A percentile compares a stretch with the other conserved stretches of the same genome.
These are phyloP conservation scores for Melanocharis versteri DNA, from an alignment of 2,113 vertebrate genomes.

Conservation along the genomic window DNA sequence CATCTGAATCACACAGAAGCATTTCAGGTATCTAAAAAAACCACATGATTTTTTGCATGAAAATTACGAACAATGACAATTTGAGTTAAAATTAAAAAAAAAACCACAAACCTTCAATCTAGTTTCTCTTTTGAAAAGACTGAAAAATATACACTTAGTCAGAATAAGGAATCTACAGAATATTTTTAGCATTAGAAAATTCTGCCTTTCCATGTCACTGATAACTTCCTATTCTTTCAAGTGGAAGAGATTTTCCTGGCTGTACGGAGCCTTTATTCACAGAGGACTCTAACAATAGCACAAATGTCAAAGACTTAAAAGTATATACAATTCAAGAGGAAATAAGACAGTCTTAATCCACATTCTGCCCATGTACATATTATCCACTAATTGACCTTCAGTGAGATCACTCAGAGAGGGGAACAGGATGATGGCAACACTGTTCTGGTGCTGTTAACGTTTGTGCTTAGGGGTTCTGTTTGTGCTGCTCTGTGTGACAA, in stretches of 20 bases:
- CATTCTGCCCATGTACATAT: not conserved
- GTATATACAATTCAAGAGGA: not conserved
- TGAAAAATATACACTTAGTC: not conserved
- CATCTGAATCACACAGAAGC: conserved; percentile 76
- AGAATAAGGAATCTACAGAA: not conserved
- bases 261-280: not conserved
- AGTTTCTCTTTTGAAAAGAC: not conserved
- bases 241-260: not conserved
- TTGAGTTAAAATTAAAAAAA: not conserved
- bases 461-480: not conserved
- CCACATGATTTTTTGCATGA: not conserved
- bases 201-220: not conserved
- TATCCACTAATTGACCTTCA: not conserved
- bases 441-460: too few relatives aligned
- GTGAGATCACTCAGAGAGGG: not conserved
- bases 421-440: not conserved
- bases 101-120: not conserved
- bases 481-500: not conserved
- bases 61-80: not conserved
- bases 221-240: not conserved
- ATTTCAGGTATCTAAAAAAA: conserved; percentile 90
- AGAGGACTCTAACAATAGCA: not conserved
- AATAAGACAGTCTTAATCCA: not conserved
- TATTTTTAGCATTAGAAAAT: not conserved
- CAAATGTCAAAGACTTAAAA: not conserved